phyloP scores from a whole-genome alignment of 2,888 invertebrate genomes.

The Acanthosepion pharaonis region DNA sequence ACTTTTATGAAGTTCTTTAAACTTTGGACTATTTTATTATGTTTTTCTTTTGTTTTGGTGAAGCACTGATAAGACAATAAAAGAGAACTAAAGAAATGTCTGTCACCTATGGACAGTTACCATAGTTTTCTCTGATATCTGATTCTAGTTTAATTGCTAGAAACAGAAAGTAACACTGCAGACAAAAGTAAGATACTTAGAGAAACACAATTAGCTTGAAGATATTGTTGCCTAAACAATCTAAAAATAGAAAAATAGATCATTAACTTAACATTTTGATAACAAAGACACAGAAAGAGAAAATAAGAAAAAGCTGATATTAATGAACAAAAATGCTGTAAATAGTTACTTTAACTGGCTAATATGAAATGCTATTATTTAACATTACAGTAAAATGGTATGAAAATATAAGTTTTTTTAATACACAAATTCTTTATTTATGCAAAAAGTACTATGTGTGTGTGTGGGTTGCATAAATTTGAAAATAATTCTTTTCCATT shows the following conservation, averaged over 20 bases:
- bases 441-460: too few species aligned
- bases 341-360: too few species aligned
- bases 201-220: not conserved
- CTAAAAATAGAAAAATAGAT: not conserved
- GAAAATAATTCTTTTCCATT: too few species aligned
- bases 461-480: too few species aligned
- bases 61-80: too few species aligned
- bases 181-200: not conserved
- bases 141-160: slow-evolving; percentile 7
- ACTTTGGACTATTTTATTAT: not conserved
- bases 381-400: too few species aligned
- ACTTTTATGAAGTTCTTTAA: not conserved
- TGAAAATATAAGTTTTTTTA: too few species aligned
- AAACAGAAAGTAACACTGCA: not conserved
- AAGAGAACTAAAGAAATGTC: too few species aligned
- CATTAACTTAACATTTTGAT: not conserved
- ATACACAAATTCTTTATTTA: too few species aligned
- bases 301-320: not conserved
- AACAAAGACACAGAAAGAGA: not conserved
- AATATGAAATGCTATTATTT: too few species aligned
- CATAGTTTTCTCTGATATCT: not conserved
- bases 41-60: not conserved
- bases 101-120: not conserved
- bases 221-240: not conserved
- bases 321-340: too few species aligned